These are phyloP conservation scores for Drosophila helvetica DNA, from an alignment of 2,888 invertebrate species.

Conservation along the genomic window DNA sequence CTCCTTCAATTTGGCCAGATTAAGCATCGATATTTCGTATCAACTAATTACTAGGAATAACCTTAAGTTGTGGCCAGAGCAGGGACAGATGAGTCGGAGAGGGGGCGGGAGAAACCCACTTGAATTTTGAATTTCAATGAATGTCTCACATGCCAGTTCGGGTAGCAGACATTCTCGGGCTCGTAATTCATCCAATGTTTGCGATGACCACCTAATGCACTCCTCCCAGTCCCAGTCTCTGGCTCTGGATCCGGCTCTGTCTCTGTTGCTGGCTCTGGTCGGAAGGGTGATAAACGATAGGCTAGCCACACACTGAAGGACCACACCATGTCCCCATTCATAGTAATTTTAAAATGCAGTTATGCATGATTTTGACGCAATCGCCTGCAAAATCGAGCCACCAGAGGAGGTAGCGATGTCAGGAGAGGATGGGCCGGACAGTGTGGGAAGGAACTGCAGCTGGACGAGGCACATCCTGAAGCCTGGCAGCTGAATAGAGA, in stretches of 20 bases:
- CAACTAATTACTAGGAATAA: background rate
- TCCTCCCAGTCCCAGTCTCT: background rate
- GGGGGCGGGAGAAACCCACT: background rate
- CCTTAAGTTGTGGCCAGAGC: background rate
- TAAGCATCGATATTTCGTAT: background rate
- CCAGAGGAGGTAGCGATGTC: background rate
- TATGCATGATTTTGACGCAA: constrained; percentile 45
- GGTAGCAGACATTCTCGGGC: background rate
- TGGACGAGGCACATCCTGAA: constrained; percentile 20
- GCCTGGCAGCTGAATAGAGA: constrained; percentile 22
- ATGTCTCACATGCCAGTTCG: background rate
- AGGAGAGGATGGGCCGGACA: background rate
- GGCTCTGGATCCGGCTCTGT: no score
- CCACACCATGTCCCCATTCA: constrained; percentile 38
- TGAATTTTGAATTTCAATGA: constrained; percentile 2
- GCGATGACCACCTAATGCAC: background rate
- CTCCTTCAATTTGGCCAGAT: background rate
- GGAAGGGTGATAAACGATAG: background rate
- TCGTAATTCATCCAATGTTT: constrained; percentile 5
- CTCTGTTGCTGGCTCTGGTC: background rate
- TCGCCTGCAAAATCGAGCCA: constrained; percentile 1
- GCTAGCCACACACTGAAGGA: background rate
- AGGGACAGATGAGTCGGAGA: no score
- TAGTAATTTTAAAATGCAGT: constrained; percentile 60
- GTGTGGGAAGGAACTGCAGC: constrained; percentile 7